Evolutionary conservation across 1,140 invertebrate genomes (phyloP).

Genomic region (Batillaria attramentaria): DNA sequence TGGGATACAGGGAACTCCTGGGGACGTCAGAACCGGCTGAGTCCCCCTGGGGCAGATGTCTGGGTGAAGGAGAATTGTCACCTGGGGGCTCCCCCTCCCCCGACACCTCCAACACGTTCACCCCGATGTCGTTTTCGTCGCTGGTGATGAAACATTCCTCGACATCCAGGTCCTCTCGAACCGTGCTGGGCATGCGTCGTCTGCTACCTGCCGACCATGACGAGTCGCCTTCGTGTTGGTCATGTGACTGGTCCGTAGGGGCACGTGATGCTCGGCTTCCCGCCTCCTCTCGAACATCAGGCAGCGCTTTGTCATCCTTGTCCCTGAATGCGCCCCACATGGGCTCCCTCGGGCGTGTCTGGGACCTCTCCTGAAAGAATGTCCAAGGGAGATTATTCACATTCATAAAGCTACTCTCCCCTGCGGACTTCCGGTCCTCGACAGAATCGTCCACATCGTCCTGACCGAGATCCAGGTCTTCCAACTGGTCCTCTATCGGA

Average conservation of each 20-base stretch:
- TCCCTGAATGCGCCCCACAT: conserved; percentile 21
- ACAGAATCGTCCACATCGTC: background rate
- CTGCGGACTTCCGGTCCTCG: background rate
- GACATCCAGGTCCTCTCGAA: too few species aligned
- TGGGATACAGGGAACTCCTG: background rate
- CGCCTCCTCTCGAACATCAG: conserved; percentile 19
- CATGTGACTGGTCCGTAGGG: background rate
- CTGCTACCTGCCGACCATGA: background rate
- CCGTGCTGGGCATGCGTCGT: too few species aligned
- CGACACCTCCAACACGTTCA: conserved; percentile 7
- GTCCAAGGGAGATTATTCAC: conserved; percentile 15
- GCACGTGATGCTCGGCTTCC: background rate
- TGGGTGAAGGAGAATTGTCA: background rate
- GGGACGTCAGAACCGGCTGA: too few species aligned
- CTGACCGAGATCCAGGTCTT: background rate
- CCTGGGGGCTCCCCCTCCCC: background rate
- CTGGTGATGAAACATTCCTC: background rate
- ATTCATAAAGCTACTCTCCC: background rate
- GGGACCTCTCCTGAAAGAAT: conserved; percentile 14
- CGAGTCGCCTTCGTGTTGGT: background rate
- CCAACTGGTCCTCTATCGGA: background rate
- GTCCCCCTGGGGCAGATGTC: background rate
- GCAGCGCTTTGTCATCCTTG: background rate
- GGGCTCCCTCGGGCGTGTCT: conserved; percentile 15
- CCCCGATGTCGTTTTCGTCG: background rate